A percentile compares a stretch with the other conserved stretches of the same genome.
phyloP scores from a whole-genome alignment of 92 coral and sea anemone species.

The Nematostella vectensis region DNA sequence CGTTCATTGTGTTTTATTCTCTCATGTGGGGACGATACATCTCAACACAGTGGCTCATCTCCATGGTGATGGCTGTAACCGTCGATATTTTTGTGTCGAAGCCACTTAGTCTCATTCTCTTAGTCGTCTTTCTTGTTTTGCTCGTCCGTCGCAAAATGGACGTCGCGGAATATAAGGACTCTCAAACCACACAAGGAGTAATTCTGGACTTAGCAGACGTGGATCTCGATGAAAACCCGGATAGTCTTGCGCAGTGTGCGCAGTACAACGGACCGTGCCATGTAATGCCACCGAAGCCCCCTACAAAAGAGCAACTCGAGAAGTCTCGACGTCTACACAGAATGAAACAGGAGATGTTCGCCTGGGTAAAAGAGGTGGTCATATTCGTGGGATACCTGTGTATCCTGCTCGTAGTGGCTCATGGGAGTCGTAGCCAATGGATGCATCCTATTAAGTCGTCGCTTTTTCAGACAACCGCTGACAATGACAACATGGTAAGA shows the following conservation, averaged over 20 bases:
- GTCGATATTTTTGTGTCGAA: conserved; percentile 36
- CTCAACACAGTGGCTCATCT: conserved; percentile 35
- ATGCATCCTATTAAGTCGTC: conserved; percentile 28
- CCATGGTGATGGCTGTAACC: conserved; percentile 25
- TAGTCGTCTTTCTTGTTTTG: conserved; percentile 10
- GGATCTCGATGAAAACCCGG: neutral
- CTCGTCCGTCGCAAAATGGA: conserved; percentile 6
- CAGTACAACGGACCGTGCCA: neutral
- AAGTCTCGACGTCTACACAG: conserved; percentile 18
- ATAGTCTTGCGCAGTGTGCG: neutral
- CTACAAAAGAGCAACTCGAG: conserved; percentile 22
- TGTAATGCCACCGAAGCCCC: conserved; percentile 25
- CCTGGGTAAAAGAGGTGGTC: conserved; percentile 25
- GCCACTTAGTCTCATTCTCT: conserved; percentile 15
- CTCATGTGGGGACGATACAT: conserved; percentile 40
- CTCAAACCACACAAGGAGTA: neutral
- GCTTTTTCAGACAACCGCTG: conserved; percentile 2
- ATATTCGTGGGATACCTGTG: conserved; percentile 25
- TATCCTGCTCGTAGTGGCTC: conserved; percentile 21
- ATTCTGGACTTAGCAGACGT: conserved; percentile 10
- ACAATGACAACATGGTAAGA: conserved; percentile 3
- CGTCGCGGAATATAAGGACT: neutral
- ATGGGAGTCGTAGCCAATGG: conserved; percentile 25
- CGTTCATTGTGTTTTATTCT: conserved; percentile 38
- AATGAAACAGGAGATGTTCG: conserved; percentile 16